Conservation (phyloP, 2,797 vertebrate genomes). For the Manis pentadactyla region DNA sequence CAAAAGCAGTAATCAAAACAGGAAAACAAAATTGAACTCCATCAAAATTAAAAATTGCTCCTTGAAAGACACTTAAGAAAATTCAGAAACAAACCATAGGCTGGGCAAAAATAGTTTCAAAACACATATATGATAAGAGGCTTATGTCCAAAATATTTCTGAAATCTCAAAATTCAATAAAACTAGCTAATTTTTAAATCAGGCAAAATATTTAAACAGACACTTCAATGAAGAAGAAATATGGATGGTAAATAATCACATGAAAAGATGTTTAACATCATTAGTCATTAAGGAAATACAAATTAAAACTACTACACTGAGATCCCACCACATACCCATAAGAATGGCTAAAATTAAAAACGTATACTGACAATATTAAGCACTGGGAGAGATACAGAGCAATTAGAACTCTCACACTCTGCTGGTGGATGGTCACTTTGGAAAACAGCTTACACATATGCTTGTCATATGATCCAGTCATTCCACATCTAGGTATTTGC, state of each 20-base stretch:
- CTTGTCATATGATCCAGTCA: background rate
- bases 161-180: background rate
- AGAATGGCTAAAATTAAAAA: background rate
- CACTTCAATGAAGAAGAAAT: background rate
- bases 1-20: background rate
- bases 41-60: background rate
- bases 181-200: background rate
- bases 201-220: background rate
- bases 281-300: background rate
- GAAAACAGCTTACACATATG: background rate
- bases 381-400: background rate
- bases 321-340: background rate
- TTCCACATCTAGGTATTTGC: background rate
- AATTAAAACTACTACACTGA: background rate
- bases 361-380: background rate
- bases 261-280: background rate
- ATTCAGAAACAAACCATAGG: background rate
- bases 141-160: background rate
- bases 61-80: conserved; percentile 1
- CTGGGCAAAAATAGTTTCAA: background rate
- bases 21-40: background rate
- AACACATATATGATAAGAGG: background rate
- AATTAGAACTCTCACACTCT: background rate
- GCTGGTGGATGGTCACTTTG: too few species aligned
- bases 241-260: background rate